Conservation (phyloP, 1,140 invertebrate genomes). For the Orchestia grillus region DNA sequence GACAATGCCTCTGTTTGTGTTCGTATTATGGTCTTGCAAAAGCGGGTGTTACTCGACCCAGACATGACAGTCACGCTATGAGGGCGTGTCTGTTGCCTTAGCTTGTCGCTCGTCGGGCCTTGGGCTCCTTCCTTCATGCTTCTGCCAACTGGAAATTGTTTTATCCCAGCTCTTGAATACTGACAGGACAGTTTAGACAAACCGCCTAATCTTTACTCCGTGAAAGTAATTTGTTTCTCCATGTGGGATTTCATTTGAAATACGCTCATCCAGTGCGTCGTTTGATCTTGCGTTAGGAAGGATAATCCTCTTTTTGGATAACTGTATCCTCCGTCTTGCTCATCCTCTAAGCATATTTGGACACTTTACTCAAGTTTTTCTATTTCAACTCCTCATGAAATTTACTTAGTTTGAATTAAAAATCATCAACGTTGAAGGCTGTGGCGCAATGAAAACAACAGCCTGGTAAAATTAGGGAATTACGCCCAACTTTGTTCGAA, state of each 20-base stretch:
- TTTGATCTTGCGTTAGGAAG: no score
- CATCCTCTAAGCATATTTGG: no score
- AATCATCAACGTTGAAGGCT: no score
- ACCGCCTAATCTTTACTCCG: no score
- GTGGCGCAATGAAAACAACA: no score
- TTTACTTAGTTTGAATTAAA: no score
- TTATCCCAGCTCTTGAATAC: neutral
- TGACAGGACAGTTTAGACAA: neutral
- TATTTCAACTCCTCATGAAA: neutral
- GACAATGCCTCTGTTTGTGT: constrained; percentile 6
- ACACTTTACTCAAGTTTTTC: neutral
- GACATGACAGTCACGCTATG: neutral
- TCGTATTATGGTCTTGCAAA: neutral
- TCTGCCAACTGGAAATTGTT: neutral
- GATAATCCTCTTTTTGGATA: no score
- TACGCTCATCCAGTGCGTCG: no score
- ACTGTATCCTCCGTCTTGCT: no score
- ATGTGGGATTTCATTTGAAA: neutral
- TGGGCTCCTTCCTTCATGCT: neutral
- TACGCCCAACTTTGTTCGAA: no score
- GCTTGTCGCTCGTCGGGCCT: neutral
- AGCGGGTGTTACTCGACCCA: neutral
- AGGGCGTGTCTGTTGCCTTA: neutral
- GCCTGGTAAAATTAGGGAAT: no score
- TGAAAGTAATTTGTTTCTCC: neutral